Evolutionary conservation across 2,797 vertebrate species (phyloP), one percentile per base, ranked within the genome.

Genomic region (Tenualosa thibaudeaui): DNA sequence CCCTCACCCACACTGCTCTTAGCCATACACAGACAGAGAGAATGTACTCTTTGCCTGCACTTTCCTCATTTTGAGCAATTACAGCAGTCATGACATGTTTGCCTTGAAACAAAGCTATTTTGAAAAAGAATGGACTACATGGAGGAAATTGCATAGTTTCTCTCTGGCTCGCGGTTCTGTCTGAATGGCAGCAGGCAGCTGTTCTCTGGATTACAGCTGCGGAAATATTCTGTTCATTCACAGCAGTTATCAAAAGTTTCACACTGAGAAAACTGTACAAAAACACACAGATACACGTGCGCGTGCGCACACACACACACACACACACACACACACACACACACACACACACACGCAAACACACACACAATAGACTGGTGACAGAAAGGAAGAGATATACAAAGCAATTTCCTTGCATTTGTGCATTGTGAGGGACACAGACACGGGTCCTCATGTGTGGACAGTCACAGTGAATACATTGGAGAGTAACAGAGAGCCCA

Each of bases 1-100:
- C 49, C 71, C 75, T 84, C 65, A 84, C 26, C 81, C 60, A 87
- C 49, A 31, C 84, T 8, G 81, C 56, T 83, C 82, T 87, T 51
- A 50, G 19, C 17, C 40, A 22, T 46, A 46, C 40, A 46, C 12
- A 19, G 31, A 37, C 10, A 10, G 17, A 58, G 15, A 58, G 56
- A 58, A 17, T 5, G 22, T 40, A 46, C 40, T 78, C 71, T 78
- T 46, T 2, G 17, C 71, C 40, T 46, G 2, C 17, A 12, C 37
- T 17, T 46, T 43, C 15, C 17, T 62, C 71, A 1, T 46, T 19
- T 78, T 19, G 6, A 46, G 71, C 71, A 43, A 43, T 78, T 78
- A n/a, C 15, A 17, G 6, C 71, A 78, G 71, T 78, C 19, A 46
- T 78, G 71, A 0, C 40, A 24, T 78, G 40, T 46, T 78, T 22